Evolutionary conservation across 2,113 vertebrate genomes (phyloP), one percentile per base, ranked within the genome.

Genomic region (Ameiurus melas): DNA sequence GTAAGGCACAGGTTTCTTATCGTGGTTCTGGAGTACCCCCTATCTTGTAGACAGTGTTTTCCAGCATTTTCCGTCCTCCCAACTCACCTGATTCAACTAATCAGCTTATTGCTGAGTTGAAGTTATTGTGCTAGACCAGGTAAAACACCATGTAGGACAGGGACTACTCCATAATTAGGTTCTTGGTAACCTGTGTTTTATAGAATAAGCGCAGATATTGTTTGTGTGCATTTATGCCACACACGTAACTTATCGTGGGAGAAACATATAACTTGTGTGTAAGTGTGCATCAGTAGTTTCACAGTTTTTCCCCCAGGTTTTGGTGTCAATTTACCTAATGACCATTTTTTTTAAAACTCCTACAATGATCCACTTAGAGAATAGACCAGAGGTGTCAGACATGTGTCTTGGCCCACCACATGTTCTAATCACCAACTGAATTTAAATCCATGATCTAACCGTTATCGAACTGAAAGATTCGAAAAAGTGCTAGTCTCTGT

Each of bases 141-240:
- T 30, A 55, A 55, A 58, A 53, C 25, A 78, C 5, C 17, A 22
- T 13, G 19, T 19, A 55, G 9, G n/a, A 30, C 30, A 36, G 16
- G 5, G 5, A 16, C 1, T 80, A 19, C 10, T 80, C n/a, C 14
- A 53, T 16, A 58, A 81, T 6, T 51, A 55, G 47, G 47, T 55
- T 30, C 2, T 25, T 25, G 75, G 25, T 4, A 77, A 47, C 39
- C 4, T 51, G 66, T 33, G n/a, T 30, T 6, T 30, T 73, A 39
- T 39, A 92, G 75, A 88, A 91, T 91, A 91, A 93, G 88, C 92
- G 17, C 57, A 85, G 92, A 90, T 92, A 90, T 94, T 89, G 51
- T 87, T 89, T 90, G 84, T n/a, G 25, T 58, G 55, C 1, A 22
- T 36, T 82, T 14, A 13, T 27, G 25, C 22, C 3, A 47, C 20